phyloP scores from a whole-genome alignment of 2,888 invertebrate genomes.

The Lissonota sp. region DNA sequence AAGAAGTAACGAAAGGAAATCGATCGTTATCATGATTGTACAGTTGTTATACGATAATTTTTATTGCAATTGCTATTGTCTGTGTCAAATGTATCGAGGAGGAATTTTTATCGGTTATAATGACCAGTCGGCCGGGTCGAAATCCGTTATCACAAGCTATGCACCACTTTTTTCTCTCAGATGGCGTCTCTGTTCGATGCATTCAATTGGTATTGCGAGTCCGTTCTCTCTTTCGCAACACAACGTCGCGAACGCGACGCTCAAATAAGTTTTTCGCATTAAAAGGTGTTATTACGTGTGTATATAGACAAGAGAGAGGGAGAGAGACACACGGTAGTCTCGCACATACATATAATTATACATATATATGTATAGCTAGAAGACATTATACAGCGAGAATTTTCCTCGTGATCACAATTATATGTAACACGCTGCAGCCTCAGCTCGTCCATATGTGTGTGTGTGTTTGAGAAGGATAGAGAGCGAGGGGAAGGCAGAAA shows the following conservation, averaged over 20 bases:
- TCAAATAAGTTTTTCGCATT: slow-evolving; percentile 64
- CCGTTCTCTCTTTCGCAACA: slow-evolving; percentile 65
- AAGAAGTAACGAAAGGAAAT: too few species aligned
- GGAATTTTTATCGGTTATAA: slow-evolving; percentile 23
- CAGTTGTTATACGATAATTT: background rate
- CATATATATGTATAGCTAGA: background rate
- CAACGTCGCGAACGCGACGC: slow-evolving; percentile 63
- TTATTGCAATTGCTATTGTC: slow-evolving; percentile 13
- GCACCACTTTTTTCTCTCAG: slow-evolving; percentile 39
- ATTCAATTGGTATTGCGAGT: background rate
- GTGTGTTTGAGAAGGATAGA: slow-evolving; percentile 13
- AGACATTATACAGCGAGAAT: background rate
- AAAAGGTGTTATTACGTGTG: slow-evolving; percentile 78
- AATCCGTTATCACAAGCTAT: slow-evolving; percentile 32
- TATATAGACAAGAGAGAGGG: slow-evolving; percentile 65
- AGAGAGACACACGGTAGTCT: slow-evolving; percentile 37
- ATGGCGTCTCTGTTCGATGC: background rate
- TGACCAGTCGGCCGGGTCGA: slow-evolving; percentile 34
- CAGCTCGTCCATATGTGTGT: background rate
- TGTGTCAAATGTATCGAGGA: slow-evolving; percentile 6
- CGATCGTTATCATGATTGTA: background rate
- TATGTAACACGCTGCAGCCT: slow-evolving; percentile 16
- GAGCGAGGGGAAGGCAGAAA: slow-evolving; percentile 26
- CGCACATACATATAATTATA: too few species aligned
- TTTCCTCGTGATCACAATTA: slow-evolving; percentile 45